phyloP scores from a whole-genome alignment of 2,888 invertebrate species.

The Seira ritae region DNA sequence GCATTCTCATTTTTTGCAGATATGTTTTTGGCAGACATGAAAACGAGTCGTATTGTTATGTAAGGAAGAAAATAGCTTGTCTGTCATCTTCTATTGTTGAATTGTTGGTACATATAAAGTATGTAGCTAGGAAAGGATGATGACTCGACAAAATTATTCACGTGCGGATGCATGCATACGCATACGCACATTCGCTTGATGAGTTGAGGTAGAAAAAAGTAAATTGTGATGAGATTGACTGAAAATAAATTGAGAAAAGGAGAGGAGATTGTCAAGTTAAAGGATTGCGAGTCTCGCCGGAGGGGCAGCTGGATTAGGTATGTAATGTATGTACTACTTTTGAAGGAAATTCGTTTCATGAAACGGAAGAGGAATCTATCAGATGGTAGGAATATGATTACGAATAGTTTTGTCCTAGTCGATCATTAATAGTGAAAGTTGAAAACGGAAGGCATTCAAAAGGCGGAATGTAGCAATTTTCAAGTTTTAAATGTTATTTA shows the following conservation, averaged over 20 bases:
- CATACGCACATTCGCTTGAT: slow-evolving; percentile 10
- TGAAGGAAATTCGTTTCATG: not conserved
- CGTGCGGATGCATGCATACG: slow-evolving; percentile 18
- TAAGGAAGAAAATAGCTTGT: slow-evolving; percentile 11
- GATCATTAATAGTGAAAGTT: no score
- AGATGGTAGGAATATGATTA: not conserved
- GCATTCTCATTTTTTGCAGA: slow-evolving; percentile 3
- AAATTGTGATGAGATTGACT: not conserved
- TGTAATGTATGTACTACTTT: not conserved
- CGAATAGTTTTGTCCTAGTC: not conserved
- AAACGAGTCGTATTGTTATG: slow-evolving; percentile 2
- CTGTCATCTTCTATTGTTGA: not conserved
- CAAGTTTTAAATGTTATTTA: no score
- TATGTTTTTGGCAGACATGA: not conserved
- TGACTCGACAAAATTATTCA: slow-evolving; percentile 18
- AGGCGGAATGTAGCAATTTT: no score
- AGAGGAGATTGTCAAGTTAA: slow-evolving; percentile 18
- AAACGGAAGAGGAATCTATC: not conserved
- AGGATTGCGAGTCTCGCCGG: slow-evolving; percentile 22
- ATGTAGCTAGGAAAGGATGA: not conserved
- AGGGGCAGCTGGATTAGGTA: not conserved
- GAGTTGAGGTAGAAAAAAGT: not conserved
- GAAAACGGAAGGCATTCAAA: no score
- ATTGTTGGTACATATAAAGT: not conserved
- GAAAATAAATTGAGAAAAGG: not conserved